Evolutionary conservation across 2,888 invertebrate genomes (phyloP).

Genomic region (Torymus texanus): DNA sequence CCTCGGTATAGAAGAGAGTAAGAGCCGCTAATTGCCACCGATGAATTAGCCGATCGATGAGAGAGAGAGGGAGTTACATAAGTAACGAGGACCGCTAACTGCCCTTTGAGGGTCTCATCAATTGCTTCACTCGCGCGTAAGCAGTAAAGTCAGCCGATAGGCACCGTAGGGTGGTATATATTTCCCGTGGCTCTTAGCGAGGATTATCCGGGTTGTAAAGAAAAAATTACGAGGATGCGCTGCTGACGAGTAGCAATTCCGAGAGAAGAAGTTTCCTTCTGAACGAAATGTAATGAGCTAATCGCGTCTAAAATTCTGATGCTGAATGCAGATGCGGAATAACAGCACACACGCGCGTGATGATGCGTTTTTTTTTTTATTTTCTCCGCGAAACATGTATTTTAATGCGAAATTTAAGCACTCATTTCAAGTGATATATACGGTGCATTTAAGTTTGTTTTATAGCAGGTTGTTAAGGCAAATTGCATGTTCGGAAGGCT

Average conservation of each 20-base stretch:
- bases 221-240: conserved; percentile 6
- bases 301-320: neutral
- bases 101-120: too few relatives aligned
- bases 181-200: neutral
- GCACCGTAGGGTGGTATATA: too few relatives aligned
- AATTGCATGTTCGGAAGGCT: neutral
- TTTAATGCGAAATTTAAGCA: too few relatives aligned
- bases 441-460: neutral
- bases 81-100: conserved; percentile 8
- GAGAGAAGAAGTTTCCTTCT: neutral
- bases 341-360: too few relatives aligned
- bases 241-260: neutral
- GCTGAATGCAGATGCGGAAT: too few relatives aligned
- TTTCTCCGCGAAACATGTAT: neutral
- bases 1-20: neutral
- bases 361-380: neutral
- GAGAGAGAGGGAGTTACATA: conserved; percentile 31
- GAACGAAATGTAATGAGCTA: neutral
- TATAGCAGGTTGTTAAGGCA: neutral
- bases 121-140: too few relatives aligned
- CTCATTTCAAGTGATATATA: too few relatives aligned
- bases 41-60: conserved; percentile 64
- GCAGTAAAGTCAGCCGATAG: too few relatives aligned
- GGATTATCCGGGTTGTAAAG: conserved; percentile 26
- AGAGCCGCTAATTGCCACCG: conserved; percentile 61